A percentile compares a stretch with the other conserved stretches of the same genome.
phyloP scores from a whole-genome alignment of 2,888 invertebrate species.

The Drosophila gaucha region DNA sequence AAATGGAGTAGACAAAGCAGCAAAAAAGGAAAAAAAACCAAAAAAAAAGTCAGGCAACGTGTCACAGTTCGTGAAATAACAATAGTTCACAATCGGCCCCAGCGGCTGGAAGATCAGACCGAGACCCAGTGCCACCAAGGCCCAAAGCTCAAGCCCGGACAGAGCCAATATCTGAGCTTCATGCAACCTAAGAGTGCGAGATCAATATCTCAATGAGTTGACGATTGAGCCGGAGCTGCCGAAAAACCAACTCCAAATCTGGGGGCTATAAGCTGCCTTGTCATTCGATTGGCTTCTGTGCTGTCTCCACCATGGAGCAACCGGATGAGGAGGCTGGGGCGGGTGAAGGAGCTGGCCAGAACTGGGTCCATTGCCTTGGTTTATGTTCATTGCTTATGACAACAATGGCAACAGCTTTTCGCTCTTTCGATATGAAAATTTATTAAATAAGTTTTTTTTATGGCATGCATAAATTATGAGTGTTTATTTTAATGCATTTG shows the following conservation, averaged over 20 bases:
- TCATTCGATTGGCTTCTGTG: constrained; percentile 75
- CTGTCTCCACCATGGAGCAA: constrained; percentile 2
- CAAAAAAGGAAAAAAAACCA: constrained; percentile 2
- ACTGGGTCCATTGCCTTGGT: constrained; percentile 41
- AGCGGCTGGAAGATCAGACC: constrained; percentile 70
- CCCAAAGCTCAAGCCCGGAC: constrained; percentile 13
- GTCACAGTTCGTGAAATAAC: constrained; percentile 81
- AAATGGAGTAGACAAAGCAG: constrained; percentile 47
- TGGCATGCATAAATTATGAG: constrained; percentile 74
- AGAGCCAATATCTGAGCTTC: constrained; percentile 6
- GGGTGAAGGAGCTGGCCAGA: neutral
- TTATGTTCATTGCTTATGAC: constrained; percentile 73
- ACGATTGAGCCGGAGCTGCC: constrained; percentile 75
- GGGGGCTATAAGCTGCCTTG: constrained; percentile 58
- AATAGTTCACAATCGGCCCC: constrained; percentile 77
- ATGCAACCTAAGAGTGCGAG: constrained; percentile 24
- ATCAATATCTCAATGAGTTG: constrained; percentile 79
- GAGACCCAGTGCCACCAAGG: constrained; percentile 23
- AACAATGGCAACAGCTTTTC: constrained; percentile 36
- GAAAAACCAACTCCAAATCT: constrained; percentile 46
- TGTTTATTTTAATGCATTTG: constrained; percentile 70
- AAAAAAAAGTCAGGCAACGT: constrained; percentile 57
- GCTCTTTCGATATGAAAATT: constrained; percentile 42
- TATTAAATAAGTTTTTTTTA: constrained; percentile 36
- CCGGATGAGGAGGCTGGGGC: neutral